phyloP scores from a whole-genome alignment of 2,113 vertebrate species.

The Bubo bubo region DNA sequence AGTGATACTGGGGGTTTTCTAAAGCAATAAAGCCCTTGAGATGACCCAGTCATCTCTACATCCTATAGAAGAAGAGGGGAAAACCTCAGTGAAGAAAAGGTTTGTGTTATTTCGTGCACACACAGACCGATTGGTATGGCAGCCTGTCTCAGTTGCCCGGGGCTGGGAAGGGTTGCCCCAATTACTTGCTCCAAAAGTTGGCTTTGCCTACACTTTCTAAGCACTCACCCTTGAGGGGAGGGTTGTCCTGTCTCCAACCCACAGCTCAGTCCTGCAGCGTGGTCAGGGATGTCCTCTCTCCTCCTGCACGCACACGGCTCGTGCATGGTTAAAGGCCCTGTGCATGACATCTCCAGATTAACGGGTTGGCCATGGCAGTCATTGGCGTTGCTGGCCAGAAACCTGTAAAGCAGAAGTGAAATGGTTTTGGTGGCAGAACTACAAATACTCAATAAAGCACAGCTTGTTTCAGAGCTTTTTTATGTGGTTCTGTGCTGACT shows the following conservation, averaged over 20 bases:
- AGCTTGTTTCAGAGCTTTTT: conserved; percentile 30
- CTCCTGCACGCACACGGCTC: accelerated
- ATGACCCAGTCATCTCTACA: background rate
- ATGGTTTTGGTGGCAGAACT: conserved; percentile 57
- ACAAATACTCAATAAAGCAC: conserved; percentile 40
- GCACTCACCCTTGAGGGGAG: background rate
- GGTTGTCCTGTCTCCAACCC: background rate
- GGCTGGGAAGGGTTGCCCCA: background rate
- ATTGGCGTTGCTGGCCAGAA: conserved; percentile 18
- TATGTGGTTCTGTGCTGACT: conserved; percentile 46
- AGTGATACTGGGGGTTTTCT: too few relatives aligned
- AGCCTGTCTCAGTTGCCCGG: background rate
- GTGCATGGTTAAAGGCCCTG: background rate
- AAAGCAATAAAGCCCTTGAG: background rate
- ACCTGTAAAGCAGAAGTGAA: conserved; percentile 57
- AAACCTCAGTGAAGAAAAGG: background rate
- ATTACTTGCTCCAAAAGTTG: background rate
- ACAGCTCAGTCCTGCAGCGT: background rate
- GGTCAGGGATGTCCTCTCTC: background rate
- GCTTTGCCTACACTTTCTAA: background rate
- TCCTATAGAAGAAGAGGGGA: background rate
- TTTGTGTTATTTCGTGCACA: background rate
- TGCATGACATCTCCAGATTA: background rate
- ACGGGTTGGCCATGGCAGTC: background rate
- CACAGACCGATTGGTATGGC: accelerated